Conservation (phyloP, 2,797 vertebrate species). For the Philypnodon macrostomus region DNA sequence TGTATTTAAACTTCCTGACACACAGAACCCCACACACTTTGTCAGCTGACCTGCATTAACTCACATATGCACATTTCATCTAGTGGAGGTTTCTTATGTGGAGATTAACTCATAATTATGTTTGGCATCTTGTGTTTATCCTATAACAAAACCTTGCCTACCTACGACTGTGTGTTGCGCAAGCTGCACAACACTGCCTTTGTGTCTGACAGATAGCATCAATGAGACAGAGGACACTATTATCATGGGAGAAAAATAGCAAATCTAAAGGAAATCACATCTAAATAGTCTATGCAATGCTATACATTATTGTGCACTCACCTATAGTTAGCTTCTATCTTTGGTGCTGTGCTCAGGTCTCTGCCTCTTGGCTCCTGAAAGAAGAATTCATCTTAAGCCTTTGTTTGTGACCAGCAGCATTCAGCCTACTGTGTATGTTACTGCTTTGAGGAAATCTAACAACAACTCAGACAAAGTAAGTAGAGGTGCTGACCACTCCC, state of each 20-base stretch:
- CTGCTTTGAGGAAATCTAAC: conserved; percentile 69
- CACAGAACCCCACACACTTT: conserved; percentile 5
- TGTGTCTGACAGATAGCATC: not conserved
- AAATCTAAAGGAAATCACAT: not conserved
- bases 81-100: conserved; percentile 57
- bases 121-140: not conserved
- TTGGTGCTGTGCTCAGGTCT: conserved; percentile 43
- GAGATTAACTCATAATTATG: conserved; percentile 46
- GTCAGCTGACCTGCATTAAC: conserved; percentile 35
- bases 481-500: conserved; percentile 78
- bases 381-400: conserved; percentile 59
- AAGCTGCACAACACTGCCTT: not conserved
- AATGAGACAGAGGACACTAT: not conserved
- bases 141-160: not conserved
- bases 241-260: not conserved
- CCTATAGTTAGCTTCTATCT: conserved; percentile 62
- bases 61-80: conserved; percentile 19
- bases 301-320: conserved; percentile 19
- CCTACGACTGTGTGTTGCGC: not conserved
- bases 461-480: conserved; percentile 70
- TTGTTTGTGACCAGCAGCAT: conserved; percentile 39
- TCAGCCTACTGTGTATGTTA: conserved; percentile 44
- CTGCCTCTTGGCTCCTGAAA: conserved; percentile 68
- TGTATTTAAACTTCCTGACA: conserved; percentile 38
- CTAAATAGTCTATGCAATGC: not conserved